A percentile compares a stretch with the other conserved stretches of the same genome.
phyloP scores from a whole-genome alignment of 92 coral and sea anemone species.

The Scolanthus callimorphus region DNA sequence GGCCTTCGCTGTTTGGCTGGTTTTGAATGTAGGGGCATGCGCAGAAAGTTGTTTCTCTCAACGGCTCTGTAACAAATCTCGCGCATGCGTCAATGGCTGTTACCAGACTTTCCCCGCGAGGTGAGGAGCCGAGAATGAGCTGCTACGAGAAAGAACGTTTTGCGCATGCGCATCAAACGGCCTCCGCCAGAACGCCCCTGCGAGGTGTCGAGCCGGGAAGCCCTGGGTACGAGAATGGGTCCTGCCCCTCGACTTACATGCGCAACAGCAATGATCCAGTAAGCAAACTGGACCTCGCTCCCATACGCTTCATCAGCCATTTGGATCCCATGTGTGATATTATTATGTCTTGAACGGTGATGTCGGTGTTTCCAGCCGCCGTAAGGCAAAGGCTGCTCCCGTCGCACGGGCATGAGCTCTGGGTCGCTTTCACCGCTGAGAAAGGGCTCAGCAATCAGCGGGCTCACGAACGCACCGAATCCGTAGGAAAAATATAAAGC shows the following conservation, averaged over 20 bases:
- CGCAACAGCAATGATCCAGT: constrained; percentile 86
- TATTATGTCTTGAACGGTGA: constrained; percentile 30
- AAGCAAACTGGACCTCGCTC: constrained; percentile 83
- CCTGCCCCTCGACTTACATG: constrained; percentile 85
- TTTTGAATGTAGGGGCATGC: no score
- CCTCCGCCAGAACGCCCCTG: no score
- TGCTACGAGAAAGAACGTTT: no score
- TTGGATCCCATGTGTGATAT: constrained; percentile 34
- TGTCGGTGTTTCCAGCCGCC: constrained; percentile 82
- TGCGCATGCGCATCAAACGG: no score
- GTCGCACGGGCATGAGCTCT: constrained; percentile 54
- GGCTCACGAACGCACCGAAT: constrained; percentile 94
- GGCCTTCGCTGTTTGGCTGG: no score
- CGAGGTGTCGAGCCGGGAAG: no score
- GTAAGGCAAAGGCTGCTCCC: constrained; percentile 69
- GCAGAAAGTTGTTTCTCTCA: no score
- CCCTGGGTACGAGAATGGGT: no score
- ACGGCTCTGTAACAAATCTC: no score
- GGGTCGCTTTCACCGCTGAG: constrained; percentile 89
- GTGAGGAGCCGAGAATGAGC: no score
- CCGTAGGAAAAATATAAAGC: constrained; percentile 89
- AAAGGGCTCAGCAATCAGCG: constrained; percentile 91
- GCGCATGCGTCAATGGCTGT: no score
- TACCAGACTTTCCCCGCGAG: no score
- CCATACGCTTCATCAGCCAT: constrained; percentile 45